These are phyloP conservation scores for Parnassius orleans DNA, from an alignment of 2,888 invertebrate species.

Conservation along the genomic window DNA sequence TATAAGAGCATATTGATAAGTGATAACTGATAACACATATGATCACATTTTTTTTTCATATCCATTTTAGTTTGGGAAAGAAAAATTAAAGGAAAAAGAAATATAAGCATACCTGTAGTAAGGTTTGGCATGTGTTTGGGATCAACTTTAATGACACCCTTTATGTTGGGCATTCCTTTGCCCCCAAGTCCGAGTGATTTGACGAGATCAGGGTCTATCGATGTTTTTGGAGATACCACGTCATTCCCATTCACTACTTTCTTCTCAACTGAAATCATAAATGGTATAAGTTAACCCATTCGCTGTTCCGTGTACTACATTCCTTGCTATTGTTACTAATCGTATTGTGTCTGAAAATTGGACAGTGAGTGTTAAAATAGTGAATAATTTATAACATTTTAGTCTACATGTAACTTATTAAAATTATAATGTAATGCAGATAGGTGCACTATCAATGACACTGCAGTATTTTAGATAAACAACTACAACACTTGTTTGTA, in stretches of 20 bases:
- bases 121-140: constrained; percentile 86
- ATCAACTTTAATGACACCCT: constrained; percentile 87
- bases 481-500: too few species aligned
- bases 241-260: constrained; percentile 67
- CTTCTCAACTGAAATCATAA: constrained; percentile 53
- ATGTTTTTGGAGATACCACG: constrained; percentile 68
- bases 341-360: too few species aligned
- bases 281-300: too few species aligned
- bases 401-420: too few species aligned
- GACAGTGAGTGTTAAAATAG: too few species aligned
- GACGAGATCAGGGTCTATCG: constrained; percentile 76
- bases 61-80: background rate
- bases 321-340: too few species aligned
- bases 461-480: too few species aligned
- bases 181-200: constrained; percentile 75
- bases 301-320: too few species aligned
- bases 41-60: background rate
- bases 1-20: too few species aligned
- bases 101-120: constrained; percentile 62
- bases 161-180: constrained; percentile 80
- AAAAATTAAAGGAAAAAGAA: background rate
- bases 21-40: background rate
- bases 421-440: too few species aligned
- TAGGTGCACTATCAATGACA: too few species aligned
- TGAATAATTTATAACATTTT: too few species aligned